Evolutionary conservation across 2,888 invertebrate species (phyloP).

Genomic region (Melanostoma mellinum): DNA sequence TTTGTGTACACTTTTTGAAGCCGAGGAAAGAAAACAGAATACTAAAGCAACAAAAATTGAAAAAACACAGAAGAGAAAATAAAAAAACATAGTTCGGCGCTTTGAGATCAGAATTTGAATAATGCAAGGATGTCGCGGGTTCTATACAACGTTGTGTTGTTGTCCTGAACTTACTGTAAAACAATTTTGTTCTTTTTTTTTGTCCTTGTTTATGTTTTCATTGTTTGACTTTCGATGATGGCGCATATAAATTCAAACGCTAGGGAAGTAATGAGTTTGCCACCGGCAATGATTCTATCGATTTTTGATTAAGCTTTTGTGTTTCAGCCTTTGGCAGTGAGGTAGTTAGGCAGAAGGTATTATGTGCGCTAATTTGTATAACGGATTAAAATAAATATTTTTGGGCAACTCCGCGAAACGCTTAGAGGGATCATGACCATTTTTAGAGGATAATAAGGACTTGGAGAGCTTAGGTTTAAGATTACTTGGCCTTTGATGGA

Average conservation of each 20-base stretch:
- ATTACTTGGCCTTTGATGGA: too few species aligned
- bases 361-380: conserved; percentile 37
- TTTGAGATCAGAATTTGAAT: conserved; percentile 65
- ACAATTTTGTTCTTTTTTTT: conserved; percentile 10
- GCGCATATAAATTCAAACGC: conserved; percentile 33
- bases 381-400: conserved; percentile 29
- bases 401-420: too few species aligned
- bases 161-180: not conserved
- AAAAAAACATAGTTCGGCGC: conserved; percentile 46
- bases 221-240: conserved; percentile 10
- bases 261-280: conserved; percentile 58
- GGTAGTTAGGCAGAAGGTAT: not conserved
- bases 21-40: conserved; percentile 36
- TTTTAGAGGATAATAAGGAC: too few species aligned
- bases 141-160: conserved; percentile 34
- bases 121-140: conserved; percentile 64
- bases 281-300: conserved; percentile 54
- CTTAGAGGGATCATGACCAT: too few species aligned
- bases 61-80: not conserved
- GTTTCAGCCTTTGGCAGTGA: conserved; percentile 1
- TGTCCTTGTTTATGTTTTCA: conserved; percentile 21
- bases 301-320: conserved; percentile 60
- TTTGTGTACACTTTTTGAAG: conserved; percentile 53
- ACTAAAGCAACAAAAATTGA: not conserved
- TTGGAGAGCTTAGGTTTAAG: too few species aligned